Conservation (phyloP, 2,113 vertebrate genomes). For the Pedetes capensis region DNA sequence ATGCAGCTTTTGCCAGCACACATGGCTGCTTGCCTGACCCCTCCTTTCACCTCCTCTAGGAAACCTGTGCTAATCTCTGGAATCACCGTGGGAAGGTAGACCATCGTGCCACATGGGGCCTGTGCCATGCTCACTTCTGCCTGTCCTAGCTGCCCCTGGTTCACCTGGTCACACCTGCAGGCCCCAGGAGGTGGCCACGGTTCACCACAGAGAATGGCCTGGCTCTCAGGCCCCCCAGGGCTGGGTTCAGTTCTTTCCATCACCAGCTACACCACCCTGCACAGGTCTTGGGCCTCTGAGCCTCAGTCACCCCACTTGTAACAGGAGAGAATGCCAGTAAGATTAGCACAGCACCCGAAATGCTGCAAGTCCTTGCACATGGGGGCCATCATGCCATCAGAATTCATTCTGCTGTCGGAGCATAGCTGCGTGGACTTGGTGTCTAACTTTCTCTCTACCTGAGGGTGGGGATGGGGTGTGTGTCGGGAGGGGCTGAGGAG, state of each 20-base stretch:
- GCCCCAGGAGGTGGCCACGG: background rate
- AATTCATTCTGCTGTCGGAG: background rate
- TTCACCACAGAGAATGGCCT: background rate
- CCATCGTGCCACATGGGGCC: fast-evolving
- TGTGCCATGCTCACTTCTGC: background rate
- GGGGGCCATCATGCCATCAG: background rate
- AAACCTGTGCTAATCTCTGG: fast-evolving
- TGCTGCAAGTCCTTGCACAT: background rate
- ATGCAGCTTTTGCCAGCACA: background rate
- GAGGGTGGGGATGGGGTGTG: background rate
- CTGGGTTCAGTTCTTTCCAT: background rate
- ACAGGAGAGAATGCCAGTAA: background rate
- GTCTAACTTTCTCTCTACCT: background rate
- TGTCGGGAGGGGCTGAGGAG: background rate
- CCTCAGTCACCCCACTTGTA: background rate
- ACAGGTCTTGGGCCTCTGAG: background rate
- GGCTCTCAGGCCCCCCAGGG: background rate
- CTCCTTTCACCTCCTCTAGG: background rate
- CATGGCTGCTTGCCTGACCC: background rate
- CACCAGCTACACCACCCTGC: background rate
- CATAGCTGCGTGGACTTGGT: background rate
- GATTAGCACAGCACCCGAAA: background rate
- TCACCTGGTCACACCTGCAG: background rate
- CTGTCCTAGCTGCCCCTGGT: background rate
- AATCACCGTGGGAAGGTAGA: background rate